phyloP scores from a whole-genome alignment of 1,140 invertebrate species.

The Phymorhynchus buccinoides region DNA sequence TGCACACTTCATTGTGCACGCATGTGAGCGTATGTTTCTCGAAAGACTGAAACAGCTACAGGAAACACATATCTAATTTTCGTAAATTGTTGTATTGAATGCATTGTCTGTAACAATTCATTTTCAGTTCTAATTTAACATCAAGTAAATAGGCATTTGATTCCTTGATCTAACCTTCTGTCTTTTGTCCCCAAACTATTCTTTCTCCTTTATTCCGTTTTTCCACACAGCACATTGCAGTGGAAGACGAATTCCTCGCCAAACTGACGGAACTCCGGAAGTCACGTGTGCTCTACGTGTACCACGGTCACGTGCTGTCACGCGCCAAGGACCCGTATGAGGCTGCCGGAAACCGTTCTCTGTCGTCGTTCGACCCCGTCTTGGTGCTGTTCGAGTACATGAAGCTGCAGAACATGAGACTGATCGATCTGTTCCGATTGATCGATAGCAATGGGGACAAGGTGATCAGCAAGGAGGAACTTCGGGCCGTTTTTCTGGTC shows the following conservation, averaged over 20 bases:
- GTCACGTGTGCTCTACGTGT: slow-evolving; percentile 45
- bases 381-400: slow-evolving; percentile 59
- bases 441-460: slow-evolving; percentile 53
- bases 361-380: slow-evolving; percentile 54
- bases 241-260: slow-evolving; percentile 52
- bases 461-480: slow-evolving; percentile 50
- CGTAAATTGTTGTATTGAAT: no score
- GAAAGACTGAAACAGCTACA: no score
- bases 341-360: slow-evolving; percentile 30
- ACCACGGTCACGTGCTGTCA: slow-evolving; percentile 44
- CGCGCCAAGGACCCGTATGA: slow-evolving; percentile 47
- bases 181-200: no score
- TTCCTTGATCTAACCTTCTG: no score
- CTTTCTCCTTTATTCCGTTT: no score
- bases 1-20: no score
- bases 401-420: slow-evolving; percentile 56
- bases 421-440: slow-evolving; percentile 54
- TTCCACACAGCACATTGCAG: slow-evolving; percentile 54
- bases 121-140: no score
- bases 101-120: no score
- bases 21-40: no score
- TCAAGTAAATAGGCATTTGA: no score
- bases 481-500: slow-evolving; percentile 54
- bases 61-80: no score
- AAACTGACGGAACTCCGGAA: slow-evolving; percentile 41